Evolutionary conservation across 2,113 vertebrate genomes (phyloP), one percentile per base, ranked within the genome.

Genomic region (Nothocercus nigrocapillus): DNA sequence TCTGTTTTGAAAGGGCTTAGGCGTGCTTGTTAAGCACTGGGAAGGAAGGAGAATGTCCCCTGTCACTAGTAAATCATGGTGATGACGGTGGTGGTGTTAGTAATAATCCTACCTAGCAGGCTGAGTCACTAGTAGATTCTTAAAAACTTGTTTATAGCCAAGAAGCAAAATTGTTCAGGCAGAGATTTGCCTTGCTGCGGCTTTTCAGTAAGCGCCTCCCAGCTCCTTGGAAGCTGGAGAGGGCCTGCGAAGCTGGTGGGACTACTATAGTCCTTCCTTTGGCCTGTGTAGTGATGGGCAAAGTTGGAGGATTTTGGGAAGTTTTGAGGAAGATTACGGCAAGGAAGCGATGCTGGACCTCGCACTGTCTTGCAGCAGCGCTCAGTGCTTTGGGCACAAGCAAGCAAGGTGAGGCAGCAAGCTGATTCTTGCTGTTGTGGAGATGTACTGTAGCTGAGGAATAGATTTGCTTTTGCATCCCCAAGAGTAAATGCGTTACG

Each of bases 101-200:
- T 94, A 97, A 94, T 91, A 91, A 76, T 92, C 78, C 91, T 92
- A 11, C 95, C 81, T 84, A 88, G 86, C 92, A 93, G 89, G 47
- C 89, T 98, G 97, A 98, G 82, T 98, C 97, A 98, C 70, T 61
- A 58, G 87, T 30, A 90, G 51, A 62, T 94, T 88, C 82, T 93
- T 72, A 72, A 92, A 58, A 90, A 90, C 68, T 94, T 96, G 86
- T 97, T 93, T 72, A 96, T 84, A 96, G 47, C 70, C 93, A 91
- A 25, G 40, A 82, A 94, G 51, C 91, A 95, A 49, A 82, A 90
- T 83, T 94, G 80, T 97, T 98, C 94, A 80, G 94, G 56, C 85
- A 93, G 96, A 94, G 70, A 73, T 95, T 73, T 82, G 93, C 91
- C 69, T 90, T 95, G 87, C 93, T 89, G 27, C 4, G 5, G 67